Base-by-base conservation (phyloP, 1,140 invertebrate genomes). In the Drosophila rhopaloa region DNA sequence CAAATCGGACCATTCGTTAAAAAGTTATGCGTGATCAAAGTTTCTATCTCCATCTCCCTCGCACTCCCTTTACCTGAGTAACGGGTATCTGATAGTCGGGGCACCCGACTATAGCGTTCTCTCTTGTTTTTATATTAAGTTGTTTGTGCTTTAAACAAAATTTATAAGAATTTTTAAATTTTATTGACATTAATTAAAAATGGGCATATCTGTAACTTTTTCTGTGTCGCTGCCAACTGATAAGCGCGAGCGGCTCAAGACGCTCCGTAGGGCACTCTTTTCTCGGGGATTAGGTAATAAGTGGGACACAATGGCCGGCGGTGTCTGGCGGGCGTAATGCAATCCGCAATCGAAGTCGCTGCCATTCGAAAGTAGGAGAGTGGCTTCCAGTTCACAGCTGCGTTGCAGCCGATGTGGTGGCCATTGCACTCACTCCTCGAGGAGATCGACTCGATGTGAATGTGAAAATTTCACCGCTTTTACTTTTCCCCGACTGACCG, bases 391-490 rank as follows among this genome's bases (percentile, higher is more conserved):
- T 41, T 32, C 19, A 46, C 48, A 77, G 62, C 47, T 58, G 62
- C 13, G 16, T 37, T 6, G 40, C 40, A 43, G 32, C 29, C 32
- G 32, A 61, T 55, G 48, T 35, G 51, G 19, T 66, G 62, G 61
- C 51, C 79, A 79, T 81, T 82, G 84, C 83, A 88, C 81, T 85
- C 82, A 70, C 60, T 70, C 76, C 55, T 77, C 67, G 83, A 89
- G 70, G 75, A 86, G 82, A 86, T 86, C 82, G 59, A 81, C 74
- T 63, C 80, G 57, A 76, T 89, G 83, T 89, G 83, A 88, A 88
- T 89, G 83, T 86, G 84, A 89, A 88, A 89, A 83, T 88, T 88
- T 88, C 83, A 89, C 83, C 84, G 83, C 83, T 88, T 88, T 88
- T 88, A 88, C 83, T 88, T 88, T 84, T 89, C 66, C 54, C 58